phyloP scores from a whole-genome alignment of 1,140 invertebrate genomes.

The Drosophila arizonae region DNA sequence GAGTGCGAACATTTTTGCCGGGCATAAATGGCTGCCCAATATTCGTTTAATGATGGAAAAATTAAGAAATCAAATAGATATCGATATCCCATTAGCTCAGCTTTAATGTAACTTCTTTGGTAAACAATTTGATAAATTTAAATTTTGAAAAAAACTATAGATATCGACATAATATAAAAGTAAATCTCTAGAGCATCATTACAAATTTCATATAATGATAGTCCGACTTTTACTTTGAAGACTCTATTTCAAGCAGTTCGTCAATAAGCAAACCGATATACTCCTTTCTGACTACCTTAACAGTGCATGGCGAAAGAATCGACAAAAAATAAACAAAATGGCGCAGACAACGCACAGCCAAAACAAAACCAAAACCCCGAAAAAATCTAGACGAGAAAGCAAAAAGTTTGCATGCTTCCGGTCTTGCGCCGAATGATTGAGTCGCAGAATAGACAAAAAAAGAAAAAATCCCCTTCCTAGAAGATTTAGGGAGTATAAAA shows the following conservation, averaged over 20 bases:
- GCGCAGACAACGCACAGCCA: constrained; percentile 48
- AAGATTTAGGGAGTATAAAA: background rate
- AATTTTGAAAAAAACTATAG: too few relatives aligned
- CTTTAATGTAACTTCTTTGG: too few relatives aligned
- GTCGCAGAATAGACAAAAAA: constrained; percentile 5
- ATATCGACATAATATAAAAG: too few relatives aligned
- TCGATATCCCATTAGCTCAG: too few relatives aligned
- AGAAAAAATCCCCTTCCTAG: background rate
- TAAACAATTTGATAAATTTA: too few relatives aligned
- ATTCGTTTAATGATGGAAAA: background rate
- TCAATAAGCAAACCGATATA: background rate
- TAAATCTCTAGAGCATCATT: too few relatives aligned
- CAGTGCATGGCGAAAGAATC: constrained; percentile 4
- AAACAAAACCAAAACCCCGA: background rate
- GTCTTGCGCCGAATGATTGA: constrained; percentile 51
- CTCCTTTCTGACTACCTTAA: background rate
- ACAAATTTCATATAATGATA: too few relatives aligned
- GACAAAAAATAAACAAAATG: constrained; percentile 53
- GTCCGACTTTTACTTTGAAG: too few relatives aligned
- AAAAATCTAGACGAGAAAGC: constrained; percentile 5
- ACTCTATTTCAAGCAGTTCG: too few relatives aligned
- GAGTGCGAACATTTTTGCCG: background rate
- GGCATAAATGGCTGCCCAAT: background rate
- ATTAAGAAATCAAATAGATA: too few relatives aligned
- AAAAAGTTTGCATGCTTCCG: constrained; percentile 63